Evolutionary conservation across 2,888 invertebrate genomes (phyloP), one percentile per base, ranked within the genome.

Genomic region (Sylvicola cinctus): DNA sequence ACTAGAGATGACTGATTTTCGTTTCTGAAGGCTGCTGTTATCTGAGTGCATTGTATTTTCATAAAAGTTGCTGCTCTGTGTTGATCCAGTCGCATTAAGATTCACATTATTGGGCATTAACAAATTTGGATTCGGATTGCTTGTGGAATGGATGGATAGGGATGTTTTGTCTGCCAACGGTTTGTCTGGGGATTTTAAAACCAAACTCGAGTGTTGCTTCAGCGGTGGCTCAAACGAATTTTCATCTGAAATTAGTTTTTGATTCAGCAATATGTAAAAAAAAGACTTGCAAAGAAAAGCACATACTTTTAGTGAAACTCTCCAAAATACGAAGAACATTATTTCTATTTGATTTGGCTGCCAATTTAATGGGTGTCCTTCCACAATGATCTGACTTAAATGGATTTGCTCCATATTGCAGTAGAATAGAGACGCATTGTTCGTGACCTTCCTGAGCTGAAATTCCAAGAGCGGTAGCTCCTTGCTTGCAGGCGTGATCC

Each of bases 401-500:
- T 0, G 84, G 85, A 55, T 84, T 80, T 1, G 84, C 85, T 12
- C 84, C 84, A 43, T 83, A 81, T 46, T 80, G 78, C 28, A 80
- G 55, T 17, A 87, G 57, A 49, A 74, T 79, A 37, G 81, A 63
- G 1, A 93, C 93, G 48, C 91, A 91, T 40, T 80, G 77, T 45
- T 87, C 85, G 50, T 91, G 91, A 0, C 93, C 93, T 54, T 93
- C 93, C 55, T 93, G 93, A 1, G 93, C 85, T 0, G 93, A 91
- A 37, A 95, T 91, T 46, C 90, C 81, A 39, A 95, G 62, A 7
- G 93, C 90, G 11, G 93, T 91, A 31, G 93, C 93, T 15, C 93
- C 93, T 61, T 91, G 91, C 49, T 87, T 84, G 52, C 93, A 93
- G 0, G 84, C 80, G 45, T 90, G 88, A 57, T 88, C 76, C 13